Conservation (phyloP, 2,888 invertebrate genomes). For the Empis stercorea region DNA sequence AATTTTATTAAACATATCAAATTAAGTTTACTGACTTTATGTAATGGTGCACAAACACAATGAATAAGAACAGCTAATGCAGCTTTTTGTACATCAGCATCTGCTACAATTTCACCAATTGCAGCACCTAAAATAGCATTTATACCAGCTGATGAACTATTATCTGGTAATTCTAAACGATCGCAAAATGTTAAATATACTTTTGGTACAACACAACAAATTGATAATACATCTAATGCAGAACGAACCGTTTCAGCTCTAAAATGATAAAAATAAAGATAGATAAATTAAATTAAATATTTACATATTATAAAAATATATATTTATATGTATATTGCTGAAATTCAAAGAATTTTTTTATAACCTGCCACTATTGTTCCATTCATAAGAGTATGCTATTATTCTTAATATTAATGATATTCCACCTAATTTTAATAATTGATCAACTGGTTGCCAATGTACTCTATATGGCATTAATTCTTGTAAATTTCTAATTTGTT, state of each 20-base stretch:
- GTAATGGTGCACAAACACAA: conserved; percentile 84
- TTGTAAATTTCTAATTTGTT: conserved; percentile 71
- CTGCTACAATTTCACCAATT: conserved; percentile 81
- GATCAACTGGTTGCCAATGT: conserved; percentile 82
- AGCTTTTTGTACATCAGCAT: conserved; percentile 84
- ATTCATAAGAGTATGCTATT: conserved; percentile 79
- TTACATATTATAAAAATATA: not conserved
- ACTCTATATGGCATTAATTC: conserved; percentile 60
- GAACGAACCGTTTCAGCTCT: conserved; percentile 70
- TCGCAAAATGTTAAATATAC: conserved; percentile 63
- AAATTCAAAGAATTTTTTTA: not conserved
- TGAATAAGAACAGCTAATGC: conserved; percentile 84
- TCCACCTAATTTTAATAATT: conserved; percentile 72
- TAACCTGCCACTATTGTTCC: conserved; percentile 76
- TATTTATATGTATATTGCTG: no score
- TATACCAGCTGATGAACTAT: conserved; percentile 61
- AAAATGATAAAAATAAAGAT: conserved; percentile 25
- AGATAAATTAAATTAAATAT: not conserved
- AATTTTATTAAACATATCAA: conserved; percentile 12
- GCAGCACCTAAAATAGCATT: conserved; percentile 76
- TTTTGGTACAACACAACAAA: conserved; percentile 79
- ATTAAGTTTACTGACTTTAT: conserved; percentile 42
- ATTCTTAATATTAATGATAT: conserved; percentile 70
- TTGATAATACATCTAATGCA: conserved; percentile 75
- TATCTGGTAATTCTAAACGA: conserved; percentile 63